Evolutionary conservation across 2,113 vertebrate species (phyloP).

Genomic region (Sebastes schlegelii): DNA sequence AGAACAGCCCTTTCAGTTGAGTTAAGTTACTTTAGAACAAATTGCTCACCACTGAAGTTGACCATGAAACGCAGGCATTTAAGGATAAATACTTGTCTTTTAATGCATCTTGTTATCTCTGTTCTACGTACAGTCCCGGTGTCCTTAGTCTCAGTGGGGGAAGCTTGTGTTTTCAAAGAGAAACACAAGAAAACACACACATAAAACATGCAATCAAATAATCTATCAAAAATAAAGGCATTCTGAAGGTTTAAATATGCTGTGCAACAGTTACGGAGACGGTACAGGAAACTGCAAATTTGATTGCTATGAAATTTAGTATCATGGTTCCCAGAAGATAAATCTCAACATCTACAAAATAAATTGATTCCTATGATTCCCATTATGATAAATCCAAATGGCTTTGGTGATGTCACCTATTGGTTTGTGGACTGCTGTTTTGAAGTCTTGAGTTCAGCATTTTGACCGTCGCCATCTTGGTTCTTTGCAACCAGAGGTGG

Average conservation of each 20-base stretch:
- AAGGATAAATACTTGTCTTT: conserved; percentile 5
- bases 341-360: background rate
- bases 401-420: background rate
- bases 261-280: background rate
- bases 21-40: background rate
- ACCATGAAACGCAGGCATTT: background rate
- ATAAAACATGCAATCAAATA: background rate
- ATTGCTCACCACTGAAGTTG: background rate
- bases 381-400: background rate
- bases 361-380: background rate
- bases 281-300: background rate
- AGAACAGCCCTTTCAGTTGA: background rate
- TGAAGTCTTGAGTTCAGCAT: no score
- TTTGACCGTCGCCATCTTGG: no score
- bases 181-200: conserved; percentile 16
- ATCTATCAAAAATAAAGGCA: background rate
- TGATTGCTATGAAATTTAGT: background rate
- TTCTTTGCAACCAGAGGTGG: no score
- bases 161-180: conserved; percentile 28
- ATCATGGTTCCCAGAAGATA: background rate
- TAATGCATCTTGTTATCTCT: conserved; percentile 9
- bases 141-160: conserved; percentile 8
- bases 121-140: background rate
- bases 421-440: no score
- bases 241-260: background rate